Percentiles rank a stretch among this genome's conserved stretches.
phyloP scores from a whole-genome alignment of 1,140 invertebrate genomes.

The Trichogramma pretiosum region DNA sequence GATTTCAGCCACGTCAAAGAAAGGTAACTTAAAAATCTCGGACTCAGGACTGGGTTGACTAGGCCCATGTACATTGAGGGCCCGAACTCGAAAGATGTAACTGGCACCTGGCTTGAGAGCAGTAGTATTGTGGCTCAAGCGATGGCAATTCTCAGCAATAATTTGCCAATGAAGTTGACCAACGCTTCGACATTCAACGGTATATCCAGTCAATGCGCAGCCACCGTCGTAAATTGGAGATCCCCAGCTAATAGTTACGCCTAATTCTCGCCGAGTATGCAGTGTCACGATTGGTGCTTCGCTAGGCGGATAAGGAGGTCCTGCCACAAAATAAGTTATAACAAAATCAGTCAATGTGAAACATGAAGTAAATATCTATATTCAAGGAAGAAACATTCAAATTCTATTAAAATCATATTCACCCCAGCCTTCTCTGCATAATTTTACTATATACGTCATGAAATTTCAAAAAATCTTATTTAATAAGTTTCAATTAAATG shows the following conservation, averaged over 20 bases:
- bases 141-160: conserved; percentile 54
- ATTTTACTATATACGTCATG: conserved; percentile 3
- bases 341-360: conserved; percentile 7
- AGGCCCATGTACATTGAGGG: conserved; percentile 68
- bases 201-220: conserved; percentile 71
- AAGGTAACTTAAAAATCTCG: conserved; percentile 39
- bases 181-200: conserved; percentile 61
- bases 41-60: conserved; percentile 60
- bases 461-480: too few relatives aligned
- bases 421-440: conserved; percentile 5
- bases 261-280: conserved; percentile 19
- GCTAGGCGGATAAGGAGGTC: conserved; percentile 65
- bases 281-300: conserved; percentile 54
- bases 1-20: conserved; percentile 17
- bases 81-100: conserved; percentile 67
- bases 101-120: conserved; percentile 48
- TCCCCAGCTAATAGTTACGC: conserved; percentile 65
- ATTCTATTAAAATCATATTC: too few relatives aligned
- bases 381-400: too few relatives aligned
- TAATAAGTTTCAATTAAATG: too few relatives aligned
- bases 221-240: conserved; percentile 79
- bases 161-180: conserved; percentile 49
- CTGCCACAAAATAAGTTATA: conserved; percentile 35
- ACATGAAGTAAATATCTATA: conserved; percentile 4
- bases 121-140: conserved; percentile 53